Conservation (phyloP, 2,888 invertebrate genomes). For the Lithophane semibrunnea region DNA sequence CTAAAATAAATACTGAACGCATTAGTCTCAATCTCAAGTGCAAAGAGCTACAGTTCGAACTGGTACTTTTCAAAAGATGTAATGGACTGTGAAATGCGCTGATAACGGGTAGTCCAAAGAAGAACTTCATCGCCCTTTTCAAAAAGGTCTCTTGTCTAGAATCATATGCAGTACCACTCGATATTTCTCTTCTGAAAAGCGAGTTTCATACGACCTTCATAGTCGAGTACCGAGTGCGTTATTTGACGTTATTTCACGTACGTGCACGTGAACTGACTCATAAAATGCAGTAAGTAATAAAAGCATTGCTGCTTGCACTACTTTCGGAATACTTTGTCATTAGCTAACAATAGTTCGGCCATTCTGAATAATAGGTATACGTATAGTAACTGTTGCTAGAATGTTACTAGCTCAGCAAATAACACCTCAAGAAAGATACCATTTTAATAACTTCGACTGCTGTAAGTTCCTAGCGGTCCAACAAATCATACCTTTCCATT, state of each 20-base stretch:
- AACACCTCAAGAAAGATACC: background rate
- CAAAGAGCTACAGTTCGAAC: slow-evolving; percentile 20
- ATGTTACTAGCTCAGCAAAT: background rate
- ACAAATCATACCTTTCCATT: background rate
- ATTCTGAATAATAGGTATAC: background rate
- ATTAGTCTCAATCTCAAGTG: slow-evolving; percentile 32
- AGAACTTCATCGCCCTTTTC: background rate
- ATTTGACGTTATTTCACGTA: slow-evolving; percentile 19
- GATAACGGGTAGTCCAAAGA: background rate
- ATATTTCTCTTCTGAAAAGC: background rate
- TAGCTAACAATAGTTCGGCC: background rate
- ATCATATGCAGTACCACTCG: background rate
- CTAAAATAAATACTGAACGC: slow-evolving; percentile 46
- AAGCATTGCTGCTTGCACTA: slow-evolving; percentile 24
- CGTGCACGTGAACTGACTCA: slow-evolving; percentile 37
- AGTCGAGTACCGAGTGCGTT: slow-evolving; percentile 11
- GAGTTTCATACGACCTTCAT: slow-evolving; percentile 31
- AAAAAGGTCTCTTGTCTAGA: background rate
- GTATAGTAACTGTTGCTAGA: background rate
- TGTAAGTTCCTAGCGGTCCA: background rate
- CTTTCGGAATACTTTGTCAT: slow-evolving; percentile 26
- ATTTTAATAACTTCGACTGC: background rate
- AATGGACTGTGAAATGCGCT: slow-evolving; percentile 2
- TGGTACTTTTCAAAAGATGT: slow-evolving; percentile 9
- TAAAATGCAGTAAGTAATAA: slow-evolving; percentile 37